These are phyloP conservation scores for Junonia oenone DNA, from an alignment of 2,888 invertebrate genomes.

Conservation along the genomic window DNA sequence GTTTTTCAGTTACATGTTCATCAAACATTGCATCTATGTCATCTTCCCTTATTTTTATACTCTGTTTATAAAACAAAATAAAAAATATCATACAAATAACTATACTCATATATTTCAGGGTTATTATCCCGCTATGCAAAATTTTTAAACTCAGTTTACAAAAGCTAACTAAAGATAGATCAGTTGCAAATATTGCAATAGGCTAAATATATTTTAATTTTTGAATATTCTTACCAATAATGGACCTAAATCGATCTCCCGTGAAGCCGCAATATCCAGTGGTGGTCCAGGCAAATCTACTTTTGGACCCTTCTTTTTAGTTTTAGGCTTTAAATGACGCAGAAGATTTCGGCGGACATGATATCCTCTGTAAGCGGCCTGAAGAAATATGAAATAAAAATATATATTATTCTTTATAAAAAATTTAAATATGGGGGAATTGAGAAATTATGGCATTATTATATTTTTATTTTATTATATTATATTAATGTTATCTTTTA, in stretches of 20 bases:
- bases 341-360: slow-evolving; percentile 57
- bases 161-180: no score
- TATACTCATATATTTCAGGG: no score
- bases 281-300: slow-evolving; percentile 55
- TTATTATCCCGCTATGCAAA: no score
- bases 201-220: no score
- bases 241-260: slow-evolving; percentile 60
- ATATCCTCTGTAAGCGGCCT: slow-evolving; percentile 69
- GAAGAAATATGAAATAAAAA: slow-evolving; percentile 11
- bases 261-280: slow-evolving; percentile 51
- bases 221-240: slow-evolving; percentile 46
- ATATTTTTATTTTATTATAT: no score
- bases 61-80: slow-evolving; percentile 36
- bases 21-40: slow-evolving; percentile 48
- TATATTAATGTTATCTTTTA: no score
- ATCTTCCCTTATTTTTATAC: slow-evolving; percentile 48
- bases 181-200: no score
- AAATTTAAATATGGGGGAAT: no score
- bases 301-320: slow-evolving; percentile 43
- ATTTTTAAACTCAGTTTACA: no score
- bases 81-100: no score
- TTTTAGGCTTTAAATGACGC: slow-evolving; percentile 40
- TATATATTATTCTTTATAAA: no score
- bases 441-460: no score
- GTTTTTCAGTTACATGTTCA: slow-evolving; percentile 35